Base-by-base conservation (phyloP, 2,888 invertebrate genomes). In the Cyclophora albipunctata region DNA sequence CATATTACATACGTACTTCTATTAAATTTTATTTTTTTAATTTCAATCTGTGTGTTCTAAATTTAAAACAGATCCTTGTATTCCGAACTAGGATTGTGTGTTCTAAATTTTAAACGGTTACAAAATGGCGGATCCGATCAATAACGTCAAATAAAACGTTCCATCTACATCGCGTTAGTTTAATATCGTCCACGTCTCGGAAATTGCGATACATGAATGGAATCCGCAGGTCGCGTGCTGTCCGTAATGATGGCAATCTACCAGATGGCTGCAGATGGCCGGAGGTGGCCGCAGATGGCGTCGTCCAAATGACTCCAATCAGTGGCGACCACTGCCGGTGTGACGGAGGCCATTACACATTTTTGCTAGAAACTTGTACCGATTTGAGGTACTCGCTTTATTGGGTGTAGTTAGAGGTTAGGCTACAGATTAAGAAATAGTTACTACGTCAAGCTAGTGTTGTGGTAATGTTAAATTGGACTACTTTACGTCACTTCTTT, bases 221-320 rank as follows among this genome's bases (percentile, higher is more conserved):
- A 67, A 65, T 60, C 59, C 52, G 47, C 53, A 51, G 49, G 63
- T 57, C 64, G 62, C 64, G 62, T 64, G 64, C 64, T 55, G 51
- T 34, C 51, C 42, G 47, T 64, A 64, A 62, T 62, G 56, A 52
- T 47, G 40, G 55, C 55, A 57, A 58, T 58, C 54, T 55, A 62
- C 69, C 71, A 68, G 72, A 71, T 73, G 73, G 73, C 66, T 66
- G 66, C 67, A 69, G 58, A 69, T 63, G 57, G 55, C 60, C 51
- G 53, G 51, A 45, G 53, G 49, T 49, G 54, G 53, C 58, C 57
- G 66, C 69, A 69, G 70, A 66, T 70, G 70, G 66, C 56, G 62
- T 57, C 59, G 59, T 57, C 53, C 58, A 61, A 71, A 73, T 69
- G 73, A 65, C 60, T 62, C 71, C 70, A 75, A 78, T 79, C 72